A percentile compares a stretch with the other conserved stretches of the same genome.
phyloP scores from a whole-genome alignment of 2,888 invertebrate species.

The Eretmocerus hayati region DNA sequence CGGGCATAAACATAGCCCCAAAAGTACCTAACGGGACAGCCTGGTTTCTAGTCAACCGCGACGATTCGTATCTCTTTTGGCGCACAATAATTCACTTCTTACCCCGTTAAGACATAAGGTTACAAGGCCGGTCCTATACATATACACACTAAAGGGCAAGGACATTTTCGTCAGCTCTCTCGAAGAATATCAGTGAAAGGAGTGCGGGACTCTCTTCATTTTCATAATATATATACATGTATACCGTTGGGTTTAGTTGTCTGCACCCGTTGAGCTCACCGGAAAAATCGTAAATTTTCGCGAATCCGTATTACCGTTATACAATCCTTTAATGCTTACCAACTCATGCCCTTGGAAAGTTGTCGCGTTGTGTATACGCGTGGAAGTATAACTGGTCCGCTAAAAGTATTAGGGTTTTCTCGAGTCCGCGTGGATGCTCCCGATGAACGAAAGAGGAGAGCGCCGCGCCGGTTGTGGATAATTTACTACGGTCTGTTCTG shows the following conservation, averaged over 20 bases:
- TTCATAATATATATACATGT: too few relatives aligned
- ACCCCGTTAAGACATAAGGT: background rate
- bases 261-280: too few relatives aligned
- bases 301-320: conserved; percentile 23
- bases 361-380: background rate
- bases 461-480: too few relatives aligned
- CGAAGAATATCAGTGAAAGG: background rate
- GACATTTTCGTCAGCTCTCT: too few relatives aligned
- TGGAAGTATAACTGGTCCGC: background rate
- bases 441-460: too few relatives aligned
- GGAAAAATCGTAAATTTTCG: conserved; percentile 31
- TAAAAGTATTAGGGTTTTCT: background rate
- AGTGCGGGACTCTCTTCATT: background rate
- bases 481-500: too few relatives aligned
- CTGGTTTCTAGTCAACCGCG: background rate
- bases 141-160: too few relatives aligned
- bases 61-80: background rate
- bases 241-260: too few relatives aligned
- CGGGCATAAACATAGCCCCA: too few relatives aligned
- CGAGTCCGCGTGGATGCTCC: background rate
- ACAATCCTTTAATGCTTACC: conserved; percentile 16
- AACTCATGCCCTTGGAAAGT: background rate
- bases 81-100: background rate
- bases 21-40: too few relatives aligned
- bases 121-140: too few relatives aligned